Evolutionary conservation across 1,140 invertebrate species (phyloP), one percentile per base, ranked within the genome.

Genomic region (Drosophila simulans): DNA sequence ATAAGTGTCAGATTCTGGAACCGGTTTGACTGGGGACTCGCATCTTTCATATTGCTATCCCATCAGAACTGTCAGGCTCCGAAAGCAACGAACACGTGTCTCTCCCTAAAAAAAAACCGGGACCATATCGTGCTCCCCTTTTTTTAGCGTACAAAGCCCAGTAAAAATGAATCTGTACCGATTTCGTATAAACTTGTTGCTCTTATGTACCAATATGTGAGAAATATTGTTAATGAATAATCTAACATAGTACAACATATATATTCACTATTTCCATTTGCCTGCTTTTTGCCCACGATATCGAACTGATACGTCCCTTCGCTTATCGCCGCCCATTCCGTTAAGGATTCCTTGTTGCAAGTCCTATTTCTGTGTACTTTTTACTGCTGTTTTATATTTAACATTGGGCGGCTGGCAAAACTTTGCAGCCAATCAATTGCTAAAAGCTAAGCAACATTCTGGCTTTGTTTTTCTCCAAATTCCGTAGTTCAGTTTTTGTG

Each of bases 401-500:
- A 20, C 35, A 42, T 42, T 46, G 35, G 11, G 4, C 37, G 12
- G 35, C 37, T 15, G n/a, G 45, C n/a, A n/a, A 39, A 70, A 70
- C 43, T 70, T 70, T 35, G 31, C 39, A 40, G 60, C 52, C 34
- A 40, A 43, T 70, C 49, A 46, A 68, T 68, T 55, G 42, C n/a
- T 25, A 31, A 37, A 37, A 42, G 43, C 51, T 56, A 40, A 56
- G 63, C 62, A 22, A 40, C 63, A 34, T 70, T 31, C 63, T 20
- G 48, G 20, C 40, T 49, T 39, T 69, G 65, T 69, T 70, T 45
- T 69, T 46, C 42, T 12, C 27, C 4, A 17, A 27, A 45, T 45
- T 22, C 43, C 12, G 49, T 43, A 60, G 71, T 39, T 77, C 64
- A 35, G 70, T 79, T 82, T 83, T 78, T 82, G 71, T 53, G 42